Evolutionary conservation across 2,113 vertebrate genomes (phyloP), one percentile per base, ranked within the genome.

Genomic region (Aegotheles bennettii): DNA sequence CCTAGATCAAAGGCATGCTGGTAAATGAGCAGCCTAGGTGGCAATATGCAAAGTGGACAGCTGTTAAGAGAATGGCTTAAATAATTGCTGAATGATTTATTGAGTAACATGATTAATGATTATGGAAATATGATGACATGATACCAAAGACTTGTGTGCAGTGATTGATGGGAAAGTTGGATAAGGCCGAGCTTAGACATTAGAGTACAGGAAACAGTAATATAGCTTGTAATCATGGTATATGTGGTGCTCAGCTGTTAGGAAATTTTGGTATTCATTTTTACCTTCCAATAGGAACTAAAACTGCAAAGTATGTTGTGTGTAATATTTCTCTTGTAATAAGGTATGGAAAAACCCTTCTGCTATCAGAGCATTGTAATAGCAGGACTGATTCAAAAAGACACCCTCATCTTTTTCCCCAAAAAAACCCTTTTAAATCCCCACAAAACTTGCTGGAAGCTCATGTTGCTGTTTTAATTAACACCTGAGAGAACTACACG

Each of bases 101-200:
- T 91, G 93, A 92, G 25, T 87, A 95, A 92, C 65, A 89, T 96
- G 96, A 97, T 97, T 96, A 96, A 97, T 97, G 97, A 91, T 95
- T 95, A 92, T 95, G 93, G 90, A 97, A 96, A 95, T 95, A 97
- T 79, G 94, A 97, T 96, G 93, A 94, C 90, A 89, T 33, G 90
- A 93, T 95, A 93, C 78, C 71, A 95, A 92, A 92, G 69, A 90
- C 50, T 75, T 87, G 82, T 29, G 57, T 43, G 82, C 71, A 84
- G 65, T 94, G 96, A 97, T 90, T 95, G 95, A 97, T 97, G 88
- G 78, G 73, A 50, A 95, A 93, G 70, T 36, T 71, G 83, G 79
- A 84, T 82, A 87, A 93, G 90, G 86, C 81, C 93, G 95, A 76
- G 78, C 81, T 86, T 63, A 86, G 43, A 71, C 1, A 28, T 56